Conservation (phyloP, 1,140 invertebrate species). For the Mylabris phalerata region DNA sequence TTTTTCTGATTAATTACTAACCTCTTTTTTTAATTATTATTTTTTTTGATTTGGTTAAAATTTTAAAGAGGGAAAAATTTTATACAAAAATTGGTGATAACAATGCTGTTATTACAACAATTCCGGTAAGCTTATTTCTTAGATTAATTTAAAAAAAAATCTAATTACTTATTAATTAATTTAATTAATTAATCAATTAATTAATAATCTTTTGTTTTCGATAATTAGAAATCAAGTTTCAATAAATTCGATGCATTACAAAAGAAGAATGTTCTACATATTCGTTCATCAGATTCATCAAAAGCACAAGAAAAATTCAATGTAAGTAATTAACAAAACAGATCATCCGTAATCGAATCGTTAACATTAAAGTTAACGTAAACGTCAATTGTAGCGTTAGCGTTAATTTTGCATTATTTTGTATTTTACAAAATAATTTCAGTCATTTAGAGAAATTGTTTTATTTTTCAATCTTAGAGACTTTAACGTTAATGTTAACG, state of each 20-base stretch:
- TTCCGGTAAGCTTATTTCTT: neutral
- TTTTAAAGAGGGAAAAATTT: slow-evolving; percentile 9
- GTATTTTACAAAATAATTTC: neutral
- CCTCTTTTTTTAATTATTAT: no score
- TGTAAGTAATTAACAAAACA: slow-evolving; percentile 44
- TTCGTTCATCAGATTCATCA: slow-evolving; percentile 56
- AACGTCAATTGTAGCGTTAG: neutral
- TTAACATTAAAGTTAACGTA: neutral
- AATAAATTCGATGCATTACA: slow-evolving; percentile 66
- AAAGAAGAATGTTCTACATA: slow-evolving; percentile 61
- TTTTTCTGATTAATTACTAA: neutral
- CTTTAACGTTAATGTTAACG: no score
- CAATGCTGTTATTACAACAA: neutral
- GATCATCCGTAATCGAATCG: neutral
- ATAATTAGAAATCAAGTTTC: slow-evolving; percentile 68
- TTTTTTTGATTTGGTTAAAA: neutral
- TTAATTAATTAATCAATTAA: no score
- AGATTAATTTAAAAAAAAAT: no score
- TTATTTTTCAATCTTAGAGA: no score
- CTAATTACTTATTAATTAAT: no score
- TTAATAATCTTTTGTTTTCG: slow-evolving; percentile 1
- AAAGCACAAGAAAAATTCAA: slow-evolving; percentile 64
- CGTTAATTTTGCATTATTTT: neutral
- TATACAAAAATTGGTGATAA: slow-evolving; percentile 4
- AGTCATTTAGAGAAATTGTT: no score